phyloP scores from a whole-genome alignment of 1,140 invertebrate genomes.

The Euborellia annulipes region DNA sequence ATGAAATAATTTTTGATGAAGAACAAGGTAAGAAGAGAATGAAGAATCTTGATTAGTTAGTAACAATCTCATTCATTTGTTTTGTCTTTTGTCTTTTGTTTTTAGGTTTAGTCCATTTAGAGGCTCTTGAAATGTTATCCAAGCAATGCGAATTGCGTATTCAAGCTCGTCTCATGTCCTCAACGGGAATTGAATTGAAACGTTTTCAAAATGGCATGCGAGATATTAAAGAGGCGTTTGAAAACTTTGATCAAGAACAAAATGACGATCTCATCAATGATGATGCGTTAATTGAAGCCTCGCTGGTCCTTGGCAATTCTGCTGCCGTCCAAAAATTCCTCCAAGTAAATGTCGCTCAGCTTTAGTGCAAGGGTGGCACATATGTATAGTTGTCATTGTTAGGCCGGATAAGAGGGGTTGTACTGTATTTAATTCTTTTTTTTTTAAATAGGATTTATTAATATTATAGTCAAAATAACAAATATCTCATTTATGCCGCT shows the following conservation, averaged over 20 bases:
- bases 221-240: slow-evolving; percentile 59
- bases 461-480: too few relatives aligned
- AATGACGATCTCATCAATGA: slow-evolving; percentile 27
- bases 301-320: too few relatives aligned
- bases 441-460: too few relatives aligned
- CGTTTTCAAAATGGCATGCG: slow-evolving; percentile 62
- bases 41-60: neutral
- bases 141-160: slow-evolving; percentile 63
- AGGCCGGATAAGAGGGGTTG: too few relatives aligned
- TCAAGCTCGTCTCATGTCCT: slow-evolving; percentile 38
- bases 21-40: too few relatives aligned
- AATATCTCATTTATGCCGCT: too few relatives aligned
- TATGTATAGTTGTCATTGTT: too few relatives aligned
- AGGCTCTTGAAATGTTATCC: slow-evolving; percentile 79
- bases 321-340: too few relatives aligned
- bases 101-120: slow-evolving; percentile 64
- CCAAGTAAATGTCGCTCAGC: too few relatives aligned
- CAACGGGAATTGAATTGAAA: slow-evolving; percentile 34
- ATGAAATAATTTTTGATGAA: slow-evolving; percentile 74
- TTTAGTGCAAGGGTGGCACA: too few relatives aligned
- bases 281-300: too few relatives aligned
- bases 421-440: too few relatives aligned
- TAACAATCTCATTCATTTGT: neutral
- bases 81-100: slow-evolving; percentile 12
- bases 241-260: slow-evolving; percentile 49